Evolutionary conservation across 2,113 vertebrate genomes (phyloP).

Genomic region (Python bivittatus): DNA sequence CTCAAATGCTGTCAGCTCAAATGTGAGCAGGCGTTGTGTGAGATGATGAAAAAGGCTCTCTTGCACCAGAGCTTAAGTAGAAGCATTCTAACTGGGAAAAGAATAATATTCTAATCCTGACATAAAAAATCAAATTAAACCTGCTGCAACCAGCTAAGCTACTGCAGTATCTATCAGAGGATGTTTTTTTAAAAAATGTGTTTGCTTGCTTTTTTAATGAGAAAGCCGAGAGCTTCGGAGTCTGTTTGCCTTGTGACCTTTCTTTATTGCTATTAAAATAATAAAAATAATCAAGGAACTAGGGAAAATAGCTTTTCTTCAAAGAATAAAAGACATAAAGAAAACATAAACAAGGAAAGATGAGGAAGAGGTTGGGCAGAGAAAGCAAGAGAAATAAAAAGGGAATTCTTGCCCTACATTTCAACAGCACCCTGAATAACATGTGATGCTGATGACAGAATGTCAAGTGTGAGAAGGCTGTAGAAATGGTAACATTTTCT

Average conservation of each 20-base stretch:
- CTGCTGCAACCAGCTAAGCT: conserved; percentile 49
- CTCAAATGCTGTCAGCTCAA: conserved; percentile 58
- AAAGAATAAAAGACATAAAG: conserved; percentile 39
- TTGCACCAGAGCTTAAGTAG: conserved; percentile 59
- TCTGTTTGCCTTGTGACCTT: conserved; percentile 43
- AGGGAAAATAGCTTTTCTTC: conserved; percentile 36
- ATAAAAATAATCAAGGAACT: conserved; percentile 1
- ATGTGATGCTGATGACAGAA: conserved; percentile 48
- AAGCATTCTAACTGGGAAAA: conserved; percentile 58
- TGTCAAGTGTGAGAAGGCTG: conserved; percentile 34
- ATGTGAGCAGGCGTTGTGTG: not conserved
- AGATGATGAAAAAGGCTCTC: conserved; percentile 64
- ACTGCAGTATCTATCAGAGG: conserved; percentile 56
- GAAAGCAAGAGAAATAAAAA: not conserved
- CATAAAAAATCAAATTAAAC: conserved; percentile 71
- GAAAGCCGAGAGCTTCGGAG: conserved; percentile 34
- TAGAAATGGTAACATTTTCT: conserved; percentile 25
- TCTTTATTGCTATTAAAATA: conserved; percentile 34
- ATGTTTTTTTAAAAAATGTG: not conserved
- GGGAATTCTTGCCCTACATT: conserved; percentile 6
- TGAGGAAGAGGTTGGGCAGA: not conserved
- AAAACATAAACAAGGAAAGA: not conserved
- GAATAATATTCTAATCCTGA: conserved; percentile 69
- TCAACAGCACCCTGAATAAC: conserved; percentile 38
- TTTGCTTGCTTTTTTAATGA: conserved; percentile 12